A percentile compares a stretch with the other conserved stretches of the same genome.
phyloP scores from a whole-genome alignment of 2,888 invertebrate species.

The Papilio protenor region DNA sequence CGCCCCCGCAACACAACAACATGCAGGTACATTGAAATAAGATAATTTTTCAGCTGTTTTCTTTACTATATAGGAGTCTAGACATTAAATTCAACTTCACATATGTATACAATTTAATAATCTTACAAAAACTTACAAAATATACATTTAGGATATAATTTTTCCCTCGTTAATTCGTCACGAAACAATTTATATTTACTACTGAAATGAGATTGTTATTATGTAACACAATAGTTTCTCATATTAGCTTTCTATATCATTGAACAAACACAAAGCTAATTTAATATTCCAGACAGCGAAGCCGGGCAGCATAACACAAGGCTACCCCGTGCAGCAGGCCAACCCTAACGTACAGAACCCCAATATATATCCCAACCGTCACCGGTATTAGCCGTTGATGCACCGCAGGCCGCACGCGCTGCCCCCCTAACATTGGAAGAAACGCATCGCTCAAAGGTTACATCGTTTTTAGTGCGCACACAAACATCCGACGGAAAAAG shows the following conservation, averaged over 20 bases:
- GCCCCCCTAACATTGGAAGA: slow-evolving; percentile 51
- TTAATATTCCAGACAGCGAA: slow-evolving; percentile 85
- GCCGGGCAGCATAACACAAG: slow-evolving; percentile 92
- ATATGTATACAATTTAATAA: too few relatives aligned
- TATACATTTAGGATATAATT: neutral
- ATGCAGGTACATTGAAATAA: slow-evolving; percentile 66
- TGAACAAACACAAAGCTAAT: neutral
- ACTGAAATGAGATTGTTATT: neutral
- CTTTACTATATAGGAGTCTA: neutral
- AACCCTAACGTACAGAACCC: slow-evolving; percentile 79
- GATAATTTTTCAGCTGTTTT: neutral
- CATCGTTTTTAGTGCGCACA: slow-evolving; percentile 30
- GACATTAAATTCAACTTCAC: too few relatives aligned
- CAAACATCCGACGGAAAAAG: neutral
- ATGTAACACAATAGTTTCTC: neutral
- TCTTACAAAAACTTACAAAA: neutral
- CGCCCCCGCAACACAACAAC: slow-evolving; percentile 65
- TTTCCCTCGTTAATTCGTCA: too few relatives aligned
- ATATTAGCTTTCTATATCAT: neutral
- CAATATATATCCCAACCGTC: slow-evolving; percentile 75
- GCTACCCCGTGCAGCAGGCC: slow-evolving; percentile 90
- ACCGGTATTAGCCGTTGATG: slow-evolving; percentile 70
- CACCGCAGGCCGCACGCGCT: slow-evolving; percentile 55
- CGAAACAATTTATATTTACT: too few relatives aligned
- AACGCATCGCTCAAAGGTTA: slow-evolving; percentile 39